A percentile compares a stretch with the other conserved stretches of the same genome.
These are phyloP conservation scores for Romanogobio albipinnatus DNA, from an alignment of 2,113 vertebrate genomes.

Conservation along the genomic window DNA sequence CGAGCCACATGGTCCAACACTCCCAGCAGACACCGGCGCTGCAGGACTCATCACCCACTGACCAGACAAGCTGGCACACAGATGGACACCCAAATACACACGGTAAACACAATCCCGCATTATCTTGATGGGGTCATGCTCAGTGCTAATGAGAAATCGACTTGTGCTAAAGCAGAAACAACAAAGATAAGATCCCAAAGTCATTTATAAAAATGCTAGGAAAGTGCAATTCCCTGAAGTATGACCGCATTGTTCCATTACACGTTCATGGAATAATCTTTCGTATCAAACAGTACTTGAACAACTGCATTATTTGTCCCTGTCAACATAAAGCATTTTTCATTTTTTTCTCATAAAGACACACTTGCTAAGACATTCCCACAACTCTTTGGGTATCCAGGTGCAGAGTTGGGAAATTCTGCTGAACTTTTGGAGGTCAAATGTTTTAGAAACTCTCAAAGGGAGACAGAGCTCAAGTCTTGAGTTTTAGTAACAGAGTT, in stretches of 20 bases:
- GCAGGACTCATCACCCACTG: constrained; percentile 61
- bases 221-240: not conserved
- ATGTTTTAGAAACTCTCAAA: constrained; percentile 3
- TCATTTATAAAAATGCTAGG: not conserved
- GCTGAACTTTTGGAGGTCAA: not conserved
- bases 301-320: constrained; percentile 5
- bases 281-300: not conserved
- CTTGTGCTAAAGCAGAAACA: not conserved
- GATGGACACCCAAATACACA: constrained; percentile 58
- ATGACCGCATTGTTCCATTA: not conserved
- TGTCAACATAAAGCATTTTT: not conserved
- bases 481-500: not conserved
- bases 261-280: not conserved
- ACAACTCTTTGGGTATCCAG: constrained; percentile 19
- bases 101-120: constrained; percentile 26
- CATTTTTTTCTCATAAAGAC: not conserved
- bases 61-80: constrained; percentile 66
- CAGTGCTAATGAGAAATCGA: not conserved
- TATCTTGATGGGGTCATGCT: not conserved
- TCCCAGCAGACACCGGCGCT: constrained; percentile 61
- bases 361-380: not conserved
- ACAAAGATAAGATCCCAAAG: not conserved
- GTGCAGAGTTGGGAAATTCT: constrained; percentile 2
- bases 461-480: constrained; percentile 19
- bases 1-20: constrained; percentile 66